phyloP scores from a whole-genome alignment of 37 sponge, comb jelly and placozoan genomes.

The Oopsacas minuta region DNA sequence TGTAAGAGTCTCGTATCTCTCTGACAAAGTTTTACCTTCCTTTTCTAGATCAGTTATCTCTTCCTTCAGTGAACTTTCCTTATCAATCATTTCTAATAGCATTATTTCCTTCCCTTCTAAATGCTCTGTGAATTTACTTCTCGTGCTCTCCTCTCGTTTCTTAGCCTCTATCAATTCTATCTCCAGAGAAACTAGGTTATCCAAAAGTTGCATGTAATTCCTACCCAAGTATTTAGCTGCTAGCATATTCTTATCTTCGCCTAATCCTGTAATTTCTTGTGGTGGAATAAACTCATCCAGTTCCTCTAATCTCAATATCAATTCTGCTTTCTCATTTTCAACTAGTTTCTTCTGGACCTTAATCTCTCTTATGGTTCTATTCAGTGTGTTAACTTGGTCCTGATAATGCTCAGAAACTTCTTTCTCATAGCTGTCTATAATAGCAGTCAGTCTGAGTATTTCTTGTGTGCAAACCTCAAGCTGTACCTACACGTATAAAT shows the following conservation, averaged over 20 bases:
- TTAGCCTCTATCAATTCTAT: not conserved
- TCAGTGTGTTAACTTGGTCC: not conserved
- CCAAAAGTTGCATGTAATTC: not conserved
- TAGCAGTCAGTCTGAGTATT: not conserved
- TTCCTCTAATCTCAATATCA: not conserved
- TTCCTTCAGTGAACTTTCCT: conserved; percentile 4
- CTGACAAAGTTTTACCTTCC: not conserved
- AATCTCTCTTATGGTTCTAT: not conserved
- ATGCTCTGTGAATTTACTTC: not conserved
- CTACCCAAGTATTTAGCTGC: not conserved
- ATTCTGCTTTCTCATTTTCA: not conserved
- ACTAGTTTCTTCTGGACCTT: not conserved
- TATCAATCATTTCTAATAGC: conserved; percentile 8
- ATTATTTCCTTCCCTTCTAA: conserved; percentile 7
- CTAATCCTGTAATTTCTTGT: not conserved
- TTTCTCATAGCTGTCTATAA: not conserved
- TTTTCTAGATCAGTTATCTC: not conserved
- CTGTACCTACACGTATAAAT: not conserved
- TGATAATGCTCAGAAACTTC: not conserved
- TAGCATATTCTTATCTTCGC: not conserved
- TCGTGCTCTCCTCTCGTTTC: not conserved
- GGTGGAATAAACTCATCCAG: not conserved
- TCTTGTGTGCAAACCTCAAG: conserved; percentile 3
- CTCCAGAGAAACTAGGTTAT: not conserved
- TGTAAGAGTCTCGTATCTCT: not conserved